Conservation (phyloP, 1,140 invertebrate genomes). For the Ladona fulva region DNA sequence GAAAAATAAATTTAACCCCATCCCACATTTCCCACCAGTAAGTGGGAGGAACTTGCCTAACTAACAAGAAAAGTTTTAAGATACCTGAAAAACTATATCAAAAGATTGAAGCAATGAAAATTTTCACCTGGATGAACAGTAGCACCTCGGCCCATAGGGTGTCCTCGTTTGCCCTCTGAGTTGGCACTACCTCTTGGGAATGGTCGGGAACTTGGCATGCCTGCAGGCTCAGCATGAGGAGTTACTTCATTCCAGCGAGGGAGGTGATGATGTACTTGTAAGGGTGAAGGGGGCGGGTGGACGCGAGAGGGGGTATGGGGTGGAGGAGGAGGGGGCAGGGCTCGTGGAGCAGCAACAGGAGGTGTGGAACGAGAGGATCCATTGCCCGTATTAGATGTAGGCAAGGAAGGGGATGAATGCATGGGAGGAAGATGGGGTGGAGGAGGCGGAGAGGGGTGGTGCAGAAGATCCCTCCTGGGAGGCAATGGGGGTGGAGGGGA, state of each 20-base stretch:
- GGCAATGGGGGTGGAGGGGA: constrained; percentile 52
- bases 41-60: too few species aligned
- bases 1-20: too few species aligned
- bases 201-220: neutral
- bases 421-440: neutral
- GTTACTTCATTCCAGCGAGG: neutral
- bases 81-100: too few species aligned
- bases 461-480: constrained; percentile 39
- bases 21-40: too few species aligned
- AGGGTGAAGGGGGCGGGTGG: neutral
- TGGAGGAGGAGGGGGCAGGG: neutral
- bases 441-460: neutral
- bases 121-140: too few species aligned
- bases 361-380: neutral
- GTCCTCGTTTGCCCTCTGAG: neutral
- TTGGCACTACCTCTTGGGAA: neutral
- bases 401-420: neutral
- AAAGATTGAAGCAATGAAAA: too few species aligned
- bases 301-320: neutral
- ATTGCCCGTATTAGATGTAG: neutral
- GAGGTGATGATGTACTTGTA: neutral
- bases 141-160: neutral
- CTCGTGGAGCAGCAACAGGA: neutral
- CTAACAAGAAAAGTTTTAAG: too few species aligned
- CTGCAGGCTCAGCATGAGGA: neutral